A percentile compares a stretch with the other conserved stretches of the same genome.
These are phyloP conservation scores for Scaptomyza montana DNA, from an alignment of 1,140 invertebrate species.

Conservation along the genomic window DNA sequence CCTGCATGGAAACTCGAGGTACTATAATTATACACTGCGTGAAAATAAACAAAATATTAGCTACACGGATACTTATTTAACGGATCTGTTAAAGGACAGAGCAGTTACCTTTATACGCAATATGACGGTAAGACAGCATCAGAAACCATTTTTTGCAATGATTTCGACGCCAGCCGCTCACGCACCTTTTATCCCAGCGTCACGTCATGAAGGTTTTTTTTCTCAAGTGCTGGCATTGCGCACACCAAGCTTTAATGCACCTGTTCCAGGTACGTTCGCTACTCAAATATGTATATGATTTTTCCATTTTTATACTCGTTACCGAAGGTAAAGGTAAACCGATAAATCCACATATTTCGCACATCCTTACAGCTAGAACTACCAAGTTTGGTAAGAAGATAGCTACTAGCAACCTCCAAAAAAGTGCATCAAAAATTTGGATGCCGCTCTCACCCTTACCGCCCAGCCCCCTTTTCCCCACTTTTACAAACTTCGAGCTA, in stretches of 20 bases:
- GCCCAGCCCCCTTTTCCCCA: too few species aligned
- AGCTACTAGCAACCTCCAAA: too few species aligned
- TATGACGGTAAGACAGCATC: background rate
- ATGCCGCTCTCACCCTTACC: too few species aligned
- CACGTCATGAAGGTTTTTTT: slow-evolving; percentile 88
- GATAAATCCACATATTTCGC: too few species aligned
- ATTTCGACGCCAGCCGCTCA: slow-evolving; percentile 93
- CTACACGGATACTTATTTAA: slow-evolving; percentile 89
- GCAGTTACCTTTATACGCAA: slow-evolving; percentile 86
- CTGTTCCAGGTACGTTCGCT: slow-evolving; percentile 40
- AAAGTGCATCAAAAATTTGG: too few species aligned
- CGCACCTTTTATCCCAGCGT: slow-evolving; percentile 91
- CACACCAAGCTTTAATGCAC: slow-evolving; percentile 90
- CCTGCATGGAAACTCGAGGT: slow-evolving; percentile 92
- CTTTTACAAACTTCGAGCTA: too few species aligned
- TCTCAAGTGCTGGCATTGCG: slow-evolving; percentile 86
- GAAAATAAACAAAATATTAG: slow-evolving; percentile 89
- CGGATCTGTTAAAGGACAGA: slow-evolving; percentile 89
- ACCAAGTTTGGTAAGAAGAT: too few species aligned
- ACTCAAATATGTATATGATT: background rate
- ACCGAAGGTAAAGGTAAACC: too few species aligned
- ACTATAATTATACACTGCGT: slow-evolving; percentile 95
- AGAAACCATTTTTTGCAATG: slow-evolving; percentile 92
- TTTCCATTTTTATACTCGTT: slow-evolving; percentile 14
- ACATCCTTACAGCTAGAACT: too few species aligned